phyloP scores from a whole-genome alignment of 37 sponge, comb jelly and placozoan genomes.

The Amphimedon queenslandica region DNA sequence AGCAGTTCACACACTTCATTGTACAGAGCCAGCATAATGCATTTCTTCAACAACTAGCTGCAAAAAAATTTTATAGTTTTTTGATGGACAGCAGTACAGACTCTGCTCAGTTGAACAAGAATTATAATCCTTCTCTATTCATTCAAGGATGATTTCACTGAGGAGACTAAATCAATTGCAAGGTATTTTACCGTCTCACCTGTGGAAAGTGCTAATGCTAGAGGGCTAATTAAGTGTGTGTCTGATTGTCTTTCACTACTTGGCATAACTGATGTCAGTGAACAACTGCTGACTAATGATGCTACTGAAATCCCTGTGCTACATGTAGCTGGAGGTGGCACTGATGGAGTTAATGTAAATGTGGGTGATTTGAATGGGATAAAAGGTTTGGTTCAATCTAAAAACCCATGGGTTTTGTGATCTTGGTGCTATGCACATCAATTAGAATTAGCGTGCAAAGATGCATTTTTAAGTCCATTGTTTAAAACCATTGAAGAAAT shows the following conservation, averaged over 20 bases:
- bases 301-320: constrained; percentile 26
- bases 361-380: constrained; percentile 43
- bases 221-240: constrained; percentile 47
- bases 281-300: constrained; percentile 11
- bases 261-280: constrained; percentile 33
- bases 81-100: constrained; percentile 61
- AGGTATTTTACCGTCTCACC: constrained; percentile 23
- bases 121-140: constrained; percentile 35
- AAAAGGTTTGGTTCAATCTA: constrained; percentile 36
- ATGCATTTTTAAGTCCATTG: constrained; percentile 29
- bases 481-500: constrained; percentile 48
- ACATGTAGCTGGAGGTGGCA: constrained; percentile 54
- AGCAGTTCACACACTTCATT: constrained; percentile 30
- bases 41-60: constrained; percentile 14
- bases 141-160: constrained; percentile 16
- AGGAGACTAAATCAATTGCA: constrained; percentile 16
- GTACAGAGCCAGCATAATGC: constrained; percentile 26
- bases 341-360: constrained; percentile 64
- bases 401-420: constrained; percentile 53
- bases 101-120: constrained; percentile 39
- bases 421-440: constrained; percentile 56
- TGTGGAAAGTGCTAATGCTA: constrained; percentile 40
- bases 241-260: constrained; percentile 20
- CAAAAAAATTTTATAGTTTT: constrained; percentile 35
- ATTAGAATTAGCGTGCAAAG: constrained; percentile 51